Evolutionary conservation across 2,797 vertebrate species (phyloP), one percentile per base, ranked within the genome.

Genomic region (Chrosomus eos): DNA sequence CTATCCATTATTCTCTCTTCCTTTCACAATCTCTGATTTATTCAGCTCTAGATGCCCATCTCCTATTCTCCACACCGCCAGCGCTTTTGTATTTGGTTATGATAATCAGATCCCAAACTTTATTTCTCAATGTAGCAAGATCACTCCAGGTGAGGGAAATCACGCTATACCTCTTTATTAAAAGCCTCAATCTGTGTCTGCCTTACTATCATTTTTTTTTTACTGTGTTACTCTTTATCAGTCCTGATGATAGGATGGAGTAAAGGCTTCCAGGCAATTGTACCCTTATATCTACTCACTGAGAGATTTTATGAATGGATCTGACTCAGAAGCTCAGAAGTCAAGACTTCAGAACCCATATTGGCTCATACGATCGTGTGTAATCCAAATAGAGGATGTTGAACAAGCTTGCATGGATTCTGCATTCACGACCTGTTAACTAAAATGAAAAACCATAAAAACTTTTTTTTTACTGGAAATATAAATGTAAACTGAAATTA

Each of bases 101-200:
- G 86, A 73, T 87, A 89, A 89, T 87, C 81, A 84, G 67, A 55
- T 66, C 55, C 33, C 40, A 84, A 82, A 81, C 45, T 83, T 84
- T 83, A 62, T 45, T 83, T 86, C 77, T 23, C 60, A 81, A 7
- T 66, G 60, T 78, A 73, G 73, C 70, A 55, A 70, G 60, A 81
- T 86, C 78, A 79, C 81, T 83, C 26, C 62, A 79, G 84, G 81
- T 86, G 84, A 81, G 74, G 76, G 33, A 62, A 74, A 80, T 78
- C 67, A 71, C 55, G 58, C 73, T 79, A 73, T 73, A 81, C 75
- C 62, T 23, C 40, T 87, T 87, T 87, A 89, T 89, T 87, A 86
- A 89, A 87, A 83, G 81, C 80, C 36, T 38, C 55, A 55, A 38
- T 45, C 77, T 71, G 55, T 68, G 76, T 75, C 51, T 77, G 31